These are phyloP conservation scores for cattle (Bos taurus) DNA, from an alignment of 2,113 vertebrate species.

Conservation along the genomic window DNA sequence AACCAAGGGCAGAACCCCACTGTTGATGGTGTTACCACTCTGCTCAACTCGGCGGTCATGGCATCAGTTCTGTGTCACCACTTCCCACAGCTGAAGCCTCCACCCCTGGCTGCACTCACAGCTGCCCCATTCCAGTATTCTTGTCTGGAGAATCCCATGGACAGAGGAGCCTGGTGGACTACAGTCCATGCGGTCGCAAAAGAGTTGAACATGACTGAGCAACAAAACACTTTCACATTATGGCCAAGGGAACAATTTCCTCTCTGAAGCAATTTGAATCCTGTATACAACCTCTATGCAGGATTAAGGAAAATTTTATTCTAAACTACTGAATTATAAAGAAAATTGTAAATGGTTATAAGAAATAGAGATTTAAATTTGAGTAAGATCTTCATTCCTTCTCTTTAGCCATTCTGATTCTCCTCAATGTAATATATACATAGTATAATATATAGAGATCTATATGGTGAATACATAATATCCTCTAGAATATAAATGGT, in stretches of 20 bases:
- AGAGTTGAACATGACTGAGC: background rate
- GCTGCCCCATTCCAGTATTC: background rate
- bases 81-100: background rate
- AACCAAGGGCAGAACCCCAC: background rate
- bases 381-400: background rate
- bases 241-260: background rate
- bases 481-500: background rate
- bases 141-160: background rate
- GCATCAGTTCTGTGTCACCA: background rate
- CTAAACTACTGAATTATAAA: background rate
- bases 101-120: background rate
- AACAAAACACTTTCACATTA: background rate
- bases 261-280: background rate
- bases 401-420: background rate
- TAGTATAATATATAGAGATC: background rate
- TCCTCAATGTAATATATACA: background rate
- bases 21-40: background rate
- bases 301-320: background rate
- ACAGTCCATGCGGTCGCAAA: accelerated
- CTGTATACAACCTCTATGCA: background rate
- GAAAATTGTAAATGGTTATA: background rate
- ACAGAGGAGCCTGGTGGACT: background rate
- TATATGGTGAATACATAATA: background rate
- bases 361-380: background rate
- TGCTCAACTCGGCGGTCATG: accelerated